Base-by-base conservation (phyloP, 2,888 invertebrate species). In the Dorcus parallelipipedus region DNA sequence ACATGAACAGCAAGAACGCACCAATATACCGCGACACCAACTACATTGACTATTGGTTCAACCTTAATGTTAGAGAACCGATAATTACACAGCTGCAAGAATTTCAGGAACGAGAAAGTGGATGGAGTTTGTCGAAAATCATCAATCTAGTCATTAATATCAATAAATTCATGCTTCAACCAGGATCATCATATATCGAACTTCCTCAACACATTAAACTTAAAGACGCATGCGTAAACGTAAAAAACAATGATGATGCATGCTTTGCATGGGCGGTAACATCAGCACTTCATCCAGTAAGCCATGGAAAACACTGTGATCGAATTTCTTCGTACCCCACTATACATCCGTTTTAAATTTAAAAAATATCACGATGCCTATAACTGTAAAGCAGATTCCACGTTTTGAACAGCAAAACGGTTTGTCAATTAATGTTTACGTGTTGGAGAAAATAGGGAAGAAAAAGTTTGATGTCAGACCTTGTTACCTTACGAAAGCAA, bases 141-240 rank as follows among this genome's bases (percentile, higher is more conserved):
- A n/a, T n/a, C n/a, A n/a, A n/a, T 71, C n/a, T n/a, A n/a, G 20
- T 54, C 52, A 20, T 70, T 7, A 64, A 68, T 47, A 67, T 70
- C 3, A 69, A 66, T 53, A 62, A 67, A 43, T 69, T 61, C 45
- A 63, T 59, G 26, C 67, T 67, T 5, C 61, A 65, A 45, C 50
- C 52, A 7, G 66, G 62, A 4, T 64, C 66, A 23, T 67, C 67
- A 20, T 70, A 66, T 55, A 62, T 71, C 41, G 58, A 54, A 3
- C 42, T 60, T 23, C 60, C 60, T 20, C 17, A 10, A 26, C 33
- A 9, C 8, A 58, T 60, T 23, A 50, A 47, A 17, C 17, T 20
- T 14, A 54, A 60, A 38, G 7, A 53, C 6, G 60, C 54, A 23
- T 60, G 60, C 51, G 38, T 60, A 2, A 60, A 60, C 47, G 58